Evolutionary conservation across 1,140 invertebrate species (phyloP).

Genomic region (Thaumatotibia leucotreta): DNA sequence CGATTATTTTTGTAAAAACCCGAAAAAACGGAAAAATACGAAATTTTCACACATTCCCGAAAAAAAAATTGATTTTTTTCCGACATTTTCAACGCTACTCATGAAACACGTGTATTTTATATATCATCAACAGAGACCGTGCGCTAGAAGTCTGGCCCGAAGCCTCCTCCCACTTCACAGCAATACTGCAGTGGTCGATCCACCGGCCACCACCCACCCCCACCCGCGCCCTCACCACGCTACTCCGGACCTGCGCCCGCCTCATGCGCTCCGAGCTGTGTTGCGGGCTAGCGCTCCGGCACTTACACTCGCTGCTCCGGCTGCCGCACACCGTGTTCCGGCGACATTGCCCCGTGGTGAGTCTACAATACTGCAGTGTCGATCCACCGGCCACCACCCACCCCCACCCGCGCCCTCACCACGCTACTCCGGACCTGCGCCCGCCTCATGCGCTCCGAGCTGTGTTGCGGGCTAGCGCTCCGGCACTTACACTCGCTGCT

Average conservation of each 20-base stretch:
- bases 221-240: constrained; percentile 87
- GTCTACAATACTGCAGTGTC: constrained; percentile 21
- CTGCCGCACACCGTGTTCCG: constrained; percentile 84
- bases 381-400: too few species aligned
- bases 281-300: constrained; percentile 81
- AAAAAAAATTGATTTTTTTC: too few species aligned
- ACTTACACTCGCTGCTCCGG: constrained; percentile 84
- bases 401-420: too few species aligned
- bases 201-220: constrained; percentile 54
- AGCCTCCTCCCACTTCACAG: constrained; percentile 89
- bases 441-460: too few species aligned
- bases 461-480: too few species aligned
- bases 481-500: too few species aligned
- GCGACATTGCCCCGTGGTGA: constrained; percentile 79
- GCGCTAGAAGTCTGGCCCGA: constrained; percentile 90
- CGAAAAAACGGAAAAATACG: too few species aligned
- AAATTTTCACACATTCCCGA: too few species aligned
- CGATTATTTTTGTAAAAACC: too few species aligned
- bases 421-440: too few species aligned
- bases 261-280: constrained; percentile 92
- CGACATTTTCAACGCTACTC: too few species aligned
- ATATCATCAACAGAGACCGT: constrained; percentile 79
- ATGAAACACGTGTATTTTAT: too few species aligned
- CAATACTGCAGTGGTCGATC: constrained; percentile 85
- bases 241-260: constrained; percentile 91